Percentiles rank a stretch among this genome's conserved stretches.
Evolutionary conservation across 2,888 invertebrate genomes (phyloP).

Genomic region (Pterostichus madidus): DNA sequence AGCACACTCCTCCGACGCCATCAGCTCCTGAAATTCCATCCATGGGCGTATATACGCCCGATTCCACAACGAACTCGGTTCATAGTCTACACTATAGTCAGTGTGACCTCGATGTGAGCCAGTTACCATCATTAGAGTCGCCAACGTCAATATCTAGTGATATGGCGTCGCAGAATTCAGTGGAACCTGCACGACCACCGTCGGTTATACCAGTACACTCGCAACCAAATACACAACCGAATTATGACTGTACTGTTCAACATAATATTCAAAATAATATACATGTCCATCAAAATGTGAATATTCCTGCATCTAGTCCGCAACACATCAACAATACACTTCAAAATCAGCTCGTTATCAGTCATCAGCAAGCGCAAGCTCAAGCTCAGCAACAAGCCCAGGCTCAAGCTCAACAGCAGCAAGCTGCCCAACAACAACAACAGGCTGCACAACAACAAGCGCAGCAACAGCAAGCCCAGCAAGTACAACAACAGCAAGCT

Average conservation of each 20-base stretch:
- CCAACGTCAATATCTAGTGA: conserved; percentile 93
- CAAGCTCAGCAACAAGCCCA: conserved; percentile 72
- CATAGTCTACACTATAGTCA: conserved; percentile 89
- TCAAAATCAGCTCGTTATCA: conserved; percentile 70
- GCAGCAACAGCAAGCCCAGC: conserved; percentile 72
- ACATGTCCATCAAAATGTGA: conserved; percentile 73
- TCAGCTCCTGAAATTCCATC: conserved; percentile 84
- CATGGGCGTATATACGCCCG: conserved; percentile 92
- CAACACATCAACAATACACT: conserved; percentile 75
- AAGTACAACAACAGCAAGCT: conserved; percentile 75
- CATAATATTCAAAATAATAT: conserved; percentile 80
- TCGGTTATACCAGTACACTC: conserved; percentile 77
- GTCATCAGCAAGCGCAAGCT: conserved; percentile 71
- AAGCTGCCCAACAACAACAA: conserved; percentile 74
- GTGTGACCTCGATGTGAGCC: conserved; percentile 91
- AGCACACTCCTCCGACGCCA: conserved; percentile 78
- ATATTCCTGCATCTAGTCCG: conserved; percentile 78
- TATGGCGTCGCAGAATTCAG: conserved; percentile 87
- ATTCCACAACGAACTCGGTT: conserved; percentile 90
- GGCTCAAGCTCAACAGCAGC: conserved; percentile 72
- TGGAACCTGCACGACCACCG: conserved; percentile 82
- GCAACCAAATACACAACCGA: conserved; percentile 72
- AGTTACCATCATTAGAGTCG: conserved; percentile 89
- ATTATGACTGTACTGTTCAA: conserved; percentile 87
- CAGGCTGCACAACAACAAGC: conserved; percentile 73